Base-by-base conservation (phyloP, 2,113 vertebrate genomes). In the Jacana jacana region DNA sequence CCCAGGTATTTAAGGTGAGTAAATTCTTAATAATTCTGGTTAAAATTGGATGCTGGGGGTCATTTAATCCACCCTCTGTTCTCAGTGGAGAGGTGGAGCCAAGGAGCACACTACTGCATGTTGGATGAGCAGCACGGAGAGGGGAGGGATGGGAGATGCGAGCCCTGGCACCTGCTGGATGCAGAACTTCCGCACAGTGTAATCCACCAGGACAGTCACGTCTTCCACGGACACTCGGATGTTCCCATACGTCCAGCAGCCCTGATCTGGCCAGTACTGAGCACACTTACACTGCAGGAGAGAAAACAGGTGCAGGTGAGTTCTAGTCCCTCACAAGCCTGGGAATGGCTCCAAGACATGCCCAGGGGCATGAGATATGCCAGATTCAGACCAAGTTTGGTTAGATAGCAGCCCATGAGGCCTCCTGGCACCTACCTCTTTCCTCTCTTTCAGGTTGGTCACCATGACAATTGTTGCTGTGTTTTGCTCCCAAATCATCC, bases 401-500 rank as follows among this genome's bases (percentile, higher is more conserved):
- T 71, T n/a, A 42, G 46, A 78, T 7, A 73, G 22, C 86, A 92
- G 39, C 37, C 58, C 42, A 33, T 2, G 24, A 55, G 66, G 66
- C 4, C 12, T 54, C 70, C 33, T 31, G 65, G 46, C 28, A 77
- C 97, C 80, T 57, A 99, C 99, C 98, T 99, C 99, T 85, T 99
- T 99, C 93, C 99, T 99, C 96, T 99, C 99, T 96, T 99, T 99
- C 80, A 99, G 98, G 93, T 99, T 99, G 95, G 99, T 99, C 97
- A 99, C 99, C 99, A 99, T 99, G 94, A 99, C 99, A 25, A 99
- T 99, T 22, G 99, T 99, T 2, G 98, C 99, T 60, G 99, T 99
- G 97, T 99, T 99, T 98, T 99, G 99, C 96, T 99, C 99, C 99
- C 99, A 99, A 97, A 99, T 99, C 99, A 99, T 99, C 91, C 99